Conservation (phyloP, 2,113 vertebrate genomes). For the Istiophorus platypterus region DNA sequence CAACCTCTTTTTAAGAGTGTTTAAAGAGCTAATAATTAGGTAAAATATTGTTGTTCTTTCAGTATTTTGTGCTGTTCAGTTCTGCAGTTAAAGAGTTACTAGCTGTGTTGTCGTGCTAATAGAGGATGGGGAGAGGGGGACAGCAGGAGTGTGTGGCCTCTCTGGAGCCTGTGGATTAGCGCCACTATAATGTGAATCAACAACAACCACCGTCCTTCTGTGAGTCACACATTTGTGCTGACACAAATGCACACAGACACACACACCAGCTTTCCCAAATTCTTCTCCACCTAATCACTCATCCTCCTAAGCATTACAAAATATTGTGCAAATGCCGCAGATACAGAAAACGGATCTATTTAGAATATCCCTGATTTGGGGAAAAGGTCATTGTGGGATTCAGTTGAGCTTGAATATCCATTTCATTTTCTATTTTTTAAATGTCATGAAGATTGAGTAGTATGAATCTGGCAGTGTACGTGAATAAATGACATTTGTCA, state of each 20-base stretch:
- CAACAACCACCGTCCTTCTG: conserved; percentile 68
- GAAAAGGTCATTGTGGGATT: conserved; percentile 83
- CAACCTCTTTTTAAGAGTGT: not conserved
- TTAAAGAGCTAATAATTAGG: not conserved
- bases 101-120: conserved; percentile 60
- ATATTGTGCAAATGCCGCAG: conserved; percentile 55
- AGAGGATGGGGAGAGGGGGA: conserved; percentile 46
- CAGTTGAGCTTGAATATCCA: conserved; percentile 68
- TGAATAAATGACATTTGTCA: conserved; percentile 79
- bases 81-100: conserved; percentile 28
- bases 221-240: conserved; percentile 72
- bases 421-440: conserved; percentile 74
- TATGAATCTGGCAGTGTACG: conserved; percentile 67
- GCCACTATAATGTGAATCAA: conserved; percentile 73
- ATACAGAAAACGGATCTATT: conserved; percentile 60
- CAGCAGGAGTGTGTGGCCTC: conserved; percentile 67
- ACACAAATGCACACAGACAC: conserved; percentile 36
- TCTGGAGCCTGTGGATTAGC: conserved; percentile 75
- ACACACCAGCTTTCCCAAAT: conserved; percentile 56
- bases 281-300: conserved; percentile 65
- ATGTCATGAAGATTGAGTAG: conserved; percentile 83
- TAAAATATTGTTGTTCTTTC: not conserved
- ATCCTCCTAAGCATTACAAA: conserved; percentile 60
- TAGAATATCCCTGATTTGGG: conserved; percentile 68
- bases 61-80: not conserved